These are phyloP conservation scores for Myzus persicae DNA, from an alignment of 1,140 invertebrate species.

Conservation along the genomic window DNA sequence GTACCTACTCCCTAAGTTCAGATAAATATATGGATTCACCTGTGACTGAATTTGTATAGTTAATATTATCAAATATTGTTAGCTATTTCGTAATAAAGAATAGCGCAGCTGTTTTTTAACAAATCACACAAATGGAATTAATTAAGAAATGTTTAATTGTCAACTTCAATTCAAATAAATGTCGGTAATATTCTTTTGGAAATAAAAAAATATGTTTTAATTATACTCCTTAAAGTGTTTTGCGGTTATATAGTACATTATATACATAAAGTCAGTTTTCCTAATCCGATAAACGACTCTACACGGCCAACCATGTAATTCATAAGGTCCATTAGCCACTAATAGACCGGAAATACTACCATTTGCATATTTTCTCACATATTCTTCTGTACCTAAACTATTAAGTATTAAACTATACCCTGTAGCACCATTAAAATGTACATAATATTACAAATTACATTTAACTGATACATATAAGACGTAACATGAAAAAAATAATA, in stretches of 20 bases:
- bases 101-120: background rate
- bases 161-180: background rate
- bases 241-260: background rate
- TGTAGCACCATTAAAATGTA: background rate
- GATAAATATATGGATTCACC: no score
- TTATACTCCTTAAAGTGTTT: background rate
- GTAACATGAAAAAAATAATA: background rate
- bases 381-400: background rate
- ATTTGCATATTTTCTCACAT: conserved; percentile 30
- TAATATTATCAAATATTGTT: background rate
- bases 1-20: no score
- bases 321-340: conserved; percentile 22
- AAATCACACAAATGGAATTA: background rate
- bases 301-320: background rate
- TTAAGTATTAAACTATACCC: background rate
- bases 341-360: conserved; percentile 3
- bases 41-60: background rate
- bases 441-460: background rate
- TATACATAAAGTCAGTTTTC: background rate
- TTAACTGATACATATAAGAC: background rate
- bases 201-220: background rate
- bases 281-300: conserved; percentile 11
- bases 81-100: background rate
- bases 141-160: background rate
- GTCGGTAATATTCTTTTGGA: background rate